These are phyloP conservation scores for Diarsia mendica DNA, from an alignment of 2,888 invertebrate species.

Conservation along the genomic window DNA sequence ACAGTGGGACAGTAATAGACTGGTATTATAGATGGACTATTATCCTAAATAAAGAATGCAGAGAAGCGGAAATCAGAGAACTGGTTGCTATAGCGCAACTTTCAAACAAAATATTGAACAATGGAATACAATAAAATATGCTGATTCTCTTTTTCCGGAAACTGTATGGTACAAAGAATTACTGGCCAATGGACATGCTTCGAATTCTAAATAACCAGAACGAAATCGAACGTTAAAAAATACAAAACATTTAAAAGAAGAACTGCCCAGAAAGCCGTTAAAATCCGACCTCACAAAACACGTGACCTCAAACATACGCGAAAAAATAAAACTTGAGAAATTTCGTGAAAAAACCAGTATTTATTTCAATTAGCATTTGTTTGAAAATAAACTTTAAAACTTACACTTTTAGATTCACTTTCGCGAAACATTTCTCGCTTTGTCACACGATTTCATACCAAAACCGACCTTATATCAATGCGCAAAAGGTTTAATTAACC, in stretches of 20 bases:
- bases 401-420: conserved; percentile 39
- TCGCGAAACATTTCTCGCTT: conserved; percentile 20
- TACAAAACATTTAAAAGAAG: conserved; percentile 30
- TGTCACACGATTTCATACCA: background rate
- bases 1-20: too few relatives aligned
- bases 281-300: conserved; percentile 25
- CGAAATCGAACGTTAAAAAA: conserved; percentile 32
- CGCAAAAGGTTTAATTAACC: background rate
- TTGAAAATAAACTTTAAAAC: conserved; percentile 48
- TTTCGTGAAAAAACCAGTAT: conserved; percentile 34
- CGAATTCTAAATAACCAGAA: conserved; percentile 21
- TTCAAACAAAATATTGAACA: background rate
- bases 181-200: background rate
- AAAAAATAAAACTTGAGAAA: conserved; percentile 18
- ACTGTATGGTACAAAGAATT: background rate
- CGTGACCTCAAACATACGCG: conserved; percentile 8
- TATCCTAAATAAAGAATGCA: background rate
- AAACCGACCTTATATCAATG: background rate
- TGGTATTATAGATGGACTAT: too few relatives aligned
- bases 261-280: conserved; percentile 44
- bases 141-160: background rate
- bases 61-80: background rate
- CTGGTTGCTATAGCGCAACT: background rate
- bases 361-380: conserved; percentile 25
- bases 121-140: background rate